Conservation (phyloP, 2,888 invertebrate genomes). For the Oeneis ivallda region DNA sequence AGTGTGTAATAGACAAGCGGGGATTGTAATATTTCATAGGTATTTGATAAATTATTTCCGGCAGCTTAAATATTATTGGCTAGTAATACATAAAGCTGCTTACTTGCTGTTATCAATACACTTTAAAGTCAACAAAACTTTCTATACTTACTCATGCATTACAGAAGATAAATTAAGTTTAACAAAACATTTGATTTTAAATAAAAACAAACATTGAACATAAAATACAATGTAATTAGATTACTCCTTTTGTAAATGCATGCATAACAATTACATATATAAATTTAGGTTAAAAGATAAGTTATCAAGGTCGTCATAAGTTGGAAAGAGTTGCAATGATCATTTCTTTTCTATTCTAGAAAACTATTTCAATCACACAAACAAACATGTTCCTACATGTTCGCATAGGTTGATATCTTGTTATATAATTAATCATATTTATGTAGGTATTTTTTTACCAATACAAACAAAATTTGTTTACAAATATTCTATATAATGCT, state of each 20-base stretch:
- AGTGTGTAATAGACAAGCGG: no score
- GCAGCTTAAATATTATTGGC: no score
- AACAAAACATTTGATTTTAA: no score
- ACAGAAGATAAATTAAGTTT: no score
- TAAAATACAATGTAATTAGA: conserved; percentile 11
- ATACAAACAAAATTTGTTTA: conserved; percentile 26
- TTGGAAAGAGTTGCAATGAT: conserved; percentile 30
- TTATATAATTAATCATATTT: not conserved
- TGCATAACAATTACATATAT: conserved; percentile 14
- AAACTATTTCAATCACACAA: conserved; percentile 2
- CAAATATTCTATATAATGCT: conserved; percentile 15
- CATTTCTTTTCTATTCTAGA: conserved; percentile 22
- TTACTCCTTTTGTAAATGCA: not conserved
- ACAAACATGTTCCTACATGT: conserved; percentile 25
- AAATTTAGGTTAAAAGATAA: conserved; percentile 35
- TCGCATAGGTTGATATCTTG: conserved; percentile 8
- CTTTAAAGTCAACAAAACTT: no score
- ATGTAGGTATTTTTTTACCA: not conserved
- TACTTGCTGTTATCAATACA: no score
- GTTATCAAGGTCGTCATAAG: conserved; percentile 42
- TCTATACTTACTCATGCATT: no score
- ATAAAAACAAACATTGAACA: no score
- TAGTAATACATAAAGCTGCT: no score
- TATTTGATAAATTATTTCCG: no score
- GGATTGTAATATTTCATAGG: no score